Conservation (phyloP, 2,797 vertebrate species). For the Crocidura indochinensis region DNA sequence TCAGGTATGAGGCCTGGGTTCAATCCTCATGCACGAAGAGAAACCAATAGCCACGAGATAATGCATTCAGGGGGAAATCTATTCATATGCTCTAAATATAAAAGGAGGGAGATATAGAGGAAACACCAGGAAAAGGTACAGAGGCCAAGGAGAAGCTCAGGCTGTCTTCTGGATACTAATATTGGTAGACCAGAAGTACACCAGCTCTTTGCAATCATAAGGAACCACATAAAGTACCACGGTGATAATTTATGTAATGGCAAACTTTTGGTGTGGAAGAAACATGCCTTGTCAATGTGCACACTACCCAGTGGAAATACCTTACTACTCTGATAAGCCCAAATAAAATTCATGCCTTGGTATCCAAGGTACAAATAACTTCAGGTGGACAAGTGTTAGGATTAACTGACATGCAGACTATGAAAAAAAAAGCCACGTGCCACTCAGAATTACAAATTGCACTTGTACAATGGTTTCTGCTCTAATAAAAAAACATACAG, state of each 20-base stretch:
- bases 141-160: no score
- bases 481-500: slow-evolving; percentile 55
- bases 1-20: no score
- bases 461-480: slow-evolving; percentile 34
- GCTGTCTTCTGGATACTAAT: slow-evolving; percentile 49
- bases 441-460: slow-evolving; percentile 63
- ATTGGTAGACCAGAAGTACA: slow-evolving; percentile 35
- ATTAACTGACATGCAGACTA: slow-evolving; percentile 19
- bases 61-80: slow-evolving; percentile 10
- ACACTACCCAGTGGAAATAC: slow-evolving; percentile 38
- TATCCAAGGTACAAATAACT: slow-evolving; percentile 48
- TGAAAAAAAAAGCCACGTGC: slow-evolving; percentile 33
- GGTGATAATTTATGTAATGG: slow-evolving; percentile 66
- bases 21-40: no score
- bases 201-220: slow-evolving; percentile 28
- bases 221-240: slow-evolving; percentile 44
- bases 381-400: slow-evolving; percentile 56
- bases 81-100: slow-evolving; percentile 58
- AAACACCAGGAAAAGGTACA: slow-evolving; percentile 28
- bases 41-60: slow-evolving; percentile 40
- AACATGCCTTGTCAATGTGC: slow-evolving; percentile 54
- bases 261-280: slow-evolving; percentile 59
- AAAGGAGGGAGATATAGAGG: slow-evolving; percentile 50
- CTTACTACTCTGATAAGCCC: slow-evolving; percentile 54
- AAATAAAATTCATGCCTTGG: neutral